Evolutionary conservation across 2,888 invertebrate species (phyloP), one percentile per base, ranked within the genome.

Genomic region (Aleiodes alternator): DNA sequence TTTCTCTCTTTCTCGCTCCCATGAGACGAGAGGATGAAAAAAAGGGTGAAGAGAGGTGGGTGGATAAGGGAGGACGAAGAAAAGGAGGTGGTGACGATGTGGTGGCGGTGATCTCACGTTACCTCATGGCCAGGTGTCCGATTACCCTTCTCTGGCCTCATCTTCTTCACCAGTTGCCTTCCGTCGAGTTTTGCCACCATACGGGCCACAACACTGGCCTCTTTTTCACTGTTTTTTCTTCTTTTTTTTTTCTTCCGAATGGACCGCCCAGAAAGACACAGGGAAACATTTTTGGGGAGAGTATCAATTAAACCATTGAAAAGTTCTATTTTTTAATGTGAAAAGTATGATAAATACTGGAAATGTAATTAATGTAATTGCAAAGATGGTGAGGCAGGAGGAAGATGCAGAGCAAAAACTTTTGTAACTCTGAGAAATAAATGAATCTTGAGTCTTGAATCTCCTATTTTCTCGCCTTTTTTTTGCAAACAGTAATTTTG

Each of bases 41-140:
- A 57, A 57, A 70, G 69, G 56, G 69, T 59, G 61, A 70, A 69
- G 55, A 55, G 72, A 77, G 61, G 29, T 50, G 66, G 69, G 77
- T 73, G 77, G 75, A 59, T 70, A 70, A 76, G 78, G 77, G 66
- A 71, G 73, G 51, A 50, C 50, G 79, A 76, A 80, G 70, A 79
- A 78, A 82, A 80, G 78, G 79, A 82, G 80, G 81, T 82, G 83
- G 82, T 82, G 81, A 83, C 82, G 80, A 81, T 68, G 82, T 83
- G 84, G 86, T 84, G 82, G 83, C 84, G 84, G 83, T 83, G 84
- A 82, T 87, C 87, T 88, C 88, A 86, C 85, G 86, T 89, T 89
- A 89, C 89, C 85, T 84, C 23, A 85, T 85, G 85, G 86, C 87
- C 85, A 83, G 85, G 87, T 88, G 87, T 89, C 89, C 81, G 84